Evolutionary conservation across 2,113 vertebrate genomes (phyloP).

Genomic region (Dolichotis patagonum): DNA sequence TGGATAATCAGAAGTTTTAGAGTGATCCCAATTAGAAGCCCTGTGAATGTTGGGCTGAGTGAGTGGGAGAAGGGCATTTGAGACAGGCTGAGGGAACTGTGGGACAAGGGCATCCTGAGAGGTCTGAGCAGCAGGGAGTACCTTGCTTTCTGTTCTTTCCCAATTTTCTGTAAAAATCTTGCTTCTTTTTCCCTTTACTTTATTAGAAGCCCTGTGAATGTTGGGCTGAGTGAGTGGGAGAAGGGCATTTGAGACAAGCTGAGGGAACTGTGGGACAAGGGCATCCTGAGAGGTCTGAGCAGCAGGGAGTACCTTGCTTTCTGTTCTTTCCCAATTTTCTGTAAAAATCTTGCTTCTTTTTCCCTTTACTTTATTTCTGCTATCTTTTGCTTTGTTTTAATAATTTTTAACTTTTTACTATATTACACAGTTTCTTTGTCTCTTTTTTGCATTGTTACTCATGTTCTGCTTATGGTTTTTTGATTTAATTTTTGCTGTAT

Average conservation of each 20-base stretch:
- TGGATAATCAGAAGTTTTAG: background rate
- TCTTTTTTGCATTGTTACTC: background rate
- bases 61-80: background rate
- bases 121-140: background rate
- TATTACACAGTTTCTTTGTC: background rate
- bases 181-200: background rate
- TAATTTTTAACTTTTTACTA: background rate
- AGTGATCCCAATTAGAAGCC: background rate
- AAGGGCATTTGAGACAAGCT: too few species aligned
- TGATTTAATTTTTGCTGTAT: background rate
- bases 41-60: background rate
- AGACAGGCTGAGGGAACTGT: too few species aligned
- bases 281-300: background rate
- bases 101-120: background rate
- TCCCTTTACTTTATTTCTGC: background rate
- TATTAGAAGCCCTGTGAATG: too few species aligned
- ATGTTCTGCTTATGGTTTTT: background rate
- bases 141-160: background rate
- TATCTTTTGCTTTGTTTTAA: background rate
- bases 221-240: too few species aligned
- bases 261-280: too few species aligned
- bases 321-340: background rate
- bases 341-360: background rate
- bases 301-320: background rate
- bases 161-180: background rate